phyloP scores from a whole-genome alignment of 1,140 invertebrate species.

The Ectropis grisescens region DNA sequence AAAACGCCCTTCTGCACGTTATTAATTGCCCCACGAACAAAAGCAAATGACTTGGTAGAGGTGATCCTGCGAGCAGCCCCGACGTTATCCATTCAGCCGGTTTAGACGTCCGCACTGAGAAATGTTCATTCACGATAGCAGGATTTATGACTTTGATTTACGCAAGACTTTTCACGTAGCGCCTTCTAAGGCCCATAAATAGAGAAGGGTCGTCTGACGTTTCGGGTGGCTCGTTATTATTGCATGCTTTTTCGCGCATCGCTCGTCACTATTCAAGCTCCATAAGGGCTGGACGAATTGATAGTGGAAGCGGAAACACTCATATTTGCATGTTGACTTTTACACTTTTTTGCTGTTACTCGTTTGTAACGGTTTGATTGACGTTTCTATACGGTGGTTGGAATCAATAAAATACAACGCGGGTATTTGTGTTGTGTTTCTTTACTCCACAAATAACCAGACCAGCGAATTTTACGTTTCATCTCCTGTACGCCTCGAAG shows the following conservation, averaged over 20 bases:
- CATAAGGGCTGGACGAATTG: conserved; percentile 36
- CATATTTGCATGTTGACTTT: conserved; percentile 41
- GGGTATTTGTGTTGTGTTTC: too few species aligned
- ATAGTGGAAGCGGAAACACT: conserved; percentile 41
- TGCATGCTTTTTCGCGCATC: conserved; percentile 36
- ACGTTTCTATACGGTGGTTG: too few species aligned
- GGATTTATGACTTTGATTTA: conserved; percentile 65
- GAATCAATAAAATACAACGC: too few species aligned
- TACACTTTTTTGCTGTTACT: conserved; percentile 17
- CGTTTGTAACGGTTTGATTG: not conserved
- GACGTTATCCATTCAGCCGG: conserved; percentile 59
- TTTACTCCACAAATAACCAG: too few species aligned
- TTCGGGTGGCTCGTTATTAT: conserved; percentile 46
- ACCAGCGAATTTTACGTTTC: too few species aligned
- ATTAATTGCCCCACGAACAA: conserved; percentile 67
- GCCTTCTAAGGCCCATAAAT: conserved; percentile 37
- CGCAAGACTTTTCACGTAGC: conserved; percentile 50
- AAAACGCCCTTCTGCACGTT: conserved; percentile 56
- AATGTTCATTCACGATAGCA: conserved; percentile 65
- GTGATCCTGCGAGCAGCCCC: conserved; percentile 57
- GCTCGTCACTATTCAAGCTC: conserved; percentile 43
- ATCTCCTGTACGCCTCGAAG: too few species aligned
- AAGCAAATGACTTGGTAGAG: conserved; percentile 66
- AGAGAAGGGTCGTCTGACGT: conserved; percentile 53
- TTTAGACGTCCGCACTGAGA: conserved; percentile 60